These are phyloP conservation scores for Macroglossus sobrinus DNA, from an alignment of 2,113 vertebrate genomes.

Conservation along the genomic window DNA sequence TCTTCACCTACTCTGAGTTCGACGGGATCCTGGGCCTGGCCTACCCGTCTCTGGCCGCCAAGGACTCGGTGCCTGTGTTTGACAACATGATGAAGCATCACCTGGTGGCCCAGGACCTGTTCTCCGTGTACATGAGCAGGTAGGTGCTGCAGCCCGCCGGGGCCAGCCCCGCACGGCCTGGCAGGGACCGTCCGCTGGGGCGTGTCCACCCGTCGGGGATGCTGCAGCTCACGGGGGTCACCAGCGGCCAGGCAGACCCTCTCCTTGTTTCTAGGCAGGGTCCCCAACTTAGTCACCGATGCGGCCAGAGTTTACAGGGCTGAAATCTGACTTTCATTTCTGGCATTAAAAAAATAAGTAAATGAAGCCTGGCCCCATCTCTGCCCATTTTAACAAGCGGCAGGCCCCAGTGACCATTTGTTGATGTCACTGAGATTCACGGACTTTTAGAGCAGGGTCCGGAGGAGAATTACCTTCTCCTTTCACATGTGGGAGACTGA, in stretches of 20 bases:
- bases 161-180: neutral
- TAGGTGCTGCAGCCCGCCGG: neutral
- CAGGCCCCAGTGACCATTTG: neutral
- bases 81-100: conserved; percentile 75
- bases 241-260: too few species aligned
- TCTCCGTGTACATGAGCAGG: conserved; percentile 78
- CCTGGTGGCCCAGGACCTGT: conserved; percentile 75
- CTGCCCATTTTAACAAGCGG: neutral
- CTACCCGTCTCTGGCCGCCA: conserved; percentile 71
- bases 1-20: conserved; percentile 73
- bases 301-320: neutral
- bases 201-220: neutral
- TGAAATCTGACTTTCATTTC: neutral
- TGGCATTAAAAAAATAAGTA: neutral
- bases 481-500: neutral
- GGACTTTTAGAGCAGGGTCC: neutral
- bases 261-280: neutral
- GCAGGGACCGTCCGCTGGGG: neutral
- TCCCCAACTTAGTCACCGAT: accelerated
- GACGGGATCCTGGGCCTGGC: conserved; percentile 83
- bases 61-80: conserved; percentile 69
- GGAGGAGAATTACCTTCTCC: neutral
- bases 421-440: neutral
- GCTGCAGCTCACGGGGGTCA: neutral
- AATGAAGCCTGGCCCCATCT: neutral